Evolutionary conservation across 2,113 vertebrate species (phyloP).

Genomic region (Rhea americana): DNA sequence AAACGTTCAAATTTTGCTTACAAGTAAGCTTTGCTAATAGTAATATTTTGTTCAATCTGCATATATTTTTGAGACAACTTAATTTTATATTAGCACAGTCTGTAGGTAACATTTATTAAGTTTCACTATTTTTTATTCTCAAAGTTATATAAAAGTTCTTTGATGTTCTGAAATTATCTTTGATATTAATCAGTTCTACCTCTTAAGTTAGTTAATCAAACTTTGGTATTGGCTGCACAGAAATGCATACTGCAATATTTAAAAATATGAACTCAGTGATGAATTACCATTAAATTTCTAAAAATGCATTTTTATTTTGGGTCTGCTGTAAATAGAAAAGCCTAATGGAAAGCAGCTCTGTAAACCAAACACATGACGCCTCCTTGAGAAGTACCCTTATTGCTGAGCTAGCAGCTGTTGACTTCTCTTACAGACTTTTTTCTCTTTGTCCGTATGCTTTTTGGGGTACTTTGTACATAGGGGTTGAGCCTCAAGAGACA

Average conservation of each 20-base stretch:
- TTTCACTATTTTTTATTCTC: neutral
- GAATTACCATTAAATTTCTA: neutral
- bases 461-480: neutral
- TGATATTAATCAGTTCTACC: slow-evolving; percentile 3
- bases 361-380: neutral
- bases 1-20: slow-evolving; percentile 57
- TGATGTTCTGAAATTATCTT: slow-evolving; percentile 15
- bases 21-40: slow-evolving; percentile 44
- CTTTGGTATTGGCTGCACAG: neutral
- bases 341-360: neutral
- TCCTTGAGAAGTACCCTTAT: rapidly evolving
- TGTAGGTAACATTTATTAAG: neutral
- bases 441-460: neutral
- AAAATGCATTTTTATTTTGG: neutral
- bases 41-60: slow-evolving; percentile 31
- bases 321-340: neutral
- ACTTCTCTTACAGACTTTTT: neutral
- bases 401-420: neutral
- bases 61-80: slow-evolving; percentile 35
- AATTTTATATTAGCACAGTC: slow-evolving; percentile 9
- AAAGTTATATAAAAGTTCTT: slow-evolving; percentile 16
- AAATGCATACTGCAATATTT: neutral
- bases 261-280: neutral
- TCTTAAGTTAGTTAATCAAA: neutral
- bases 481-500: neutral